phyloP scores from a whole-genome alignment of 2,113 vertebrate genomes.

The Tragelaphus strepsiceros region DNA sequence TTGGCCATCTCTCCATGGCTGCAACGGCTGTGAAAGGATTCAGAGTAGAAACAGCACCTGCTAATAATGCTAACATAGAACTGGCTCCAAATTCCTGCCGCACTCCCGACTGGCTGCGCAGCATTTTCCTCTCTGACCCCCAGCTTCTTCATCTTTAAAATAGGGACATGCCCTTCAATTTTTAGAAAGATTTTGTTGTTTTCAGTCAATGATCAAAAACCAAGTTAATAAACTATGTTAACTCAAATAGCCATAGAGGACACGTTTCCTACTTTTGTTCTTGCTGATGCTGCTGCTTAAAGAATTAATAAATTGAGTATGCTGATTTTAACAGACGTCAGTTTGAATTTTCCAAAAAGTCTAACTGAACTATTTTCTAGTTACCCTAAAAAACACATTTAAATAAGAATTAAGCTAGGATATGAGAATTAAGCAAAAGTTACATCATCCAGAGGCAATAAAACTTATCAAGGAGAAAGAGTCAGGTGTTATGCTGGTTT shows the following conservation, averaged over 20 bases:
- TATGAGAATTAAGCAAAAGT: not conserved
- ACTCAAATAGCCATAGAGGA: not conserved
- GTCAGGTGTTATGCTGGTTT: not conserved
- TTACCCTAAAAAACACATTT: not conserved
- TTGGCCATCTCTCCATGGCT: not conserved
- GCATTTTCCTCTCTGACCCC: not conserved
- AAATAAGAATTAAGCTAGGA: not conserved
- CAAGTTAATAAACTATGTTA: not conserved
- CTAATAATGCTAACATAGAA: not conserved
- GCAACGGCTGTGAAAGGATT: not conserved
- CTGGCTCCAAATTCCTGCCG: not conserved
- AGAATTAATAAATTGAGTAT: slow-evolving; percentile 6
- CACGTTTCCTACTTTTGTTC: not conserved
- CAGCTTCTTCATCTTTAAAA: not conserved
- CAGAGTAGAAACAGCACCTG: not conserved
- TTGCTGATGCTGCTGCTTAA: not conserved
- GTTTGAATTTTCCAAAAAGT: not conserved
- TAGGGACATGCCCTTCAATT: not conserved
- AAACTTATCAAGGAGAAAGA: not conserved
- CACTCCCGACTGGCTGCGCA: rapidly evolving
- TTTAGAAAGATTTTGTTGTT: not conserved
- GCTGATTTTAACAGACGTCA: not conserved
- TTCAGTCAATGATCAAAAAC: not conserved
- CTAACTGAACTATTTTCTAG: slow-evolving; percentile 17
- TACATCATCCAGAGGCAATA: not conserved